A percentile compares a stretch with the other conserved stretches of the same genome.
Evolutionary conservation across 2,888 invertebrate genomes (phyloP).

Genomic region (Nemotelus pantherinus): DNA sequence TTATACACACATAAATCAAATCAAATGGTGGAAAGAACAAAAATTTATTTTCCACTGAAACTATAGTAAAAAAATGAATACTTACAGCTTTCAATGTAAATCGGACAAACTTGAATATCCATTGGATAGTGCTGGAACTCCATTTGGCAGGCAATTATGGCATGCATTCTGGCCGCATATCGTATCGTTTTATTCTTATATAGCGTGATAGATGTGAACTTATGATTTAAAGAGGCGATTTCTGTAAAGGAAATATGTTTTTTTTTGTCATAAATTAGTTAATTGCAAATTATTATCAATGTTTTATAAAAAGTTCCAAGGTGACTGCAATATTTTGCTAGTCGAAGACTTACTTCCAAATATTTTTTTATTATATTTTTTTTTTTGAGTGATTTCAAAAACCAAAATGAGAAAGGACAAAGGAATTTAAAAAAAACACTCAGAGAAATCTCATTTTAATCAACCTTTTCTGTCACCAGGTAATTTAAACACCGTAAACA

Average conservation of each 20-base stretch:
- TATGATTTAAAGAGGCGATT: slow-evolving; percentile 81
- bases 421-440: too few species aligned
- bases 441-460: too few species aligned
- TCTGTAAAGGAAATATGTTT: slow-evolving; percentile 67
- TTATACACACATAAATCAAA: too few species aligned
- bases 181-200: slow-evolving; percentile 83
- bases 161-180: slow-evolving; percentile 84
- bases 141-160: slow-evolving; percentile 88
- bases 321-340: not conserved
- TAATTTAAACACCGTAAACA: too few species aligned
- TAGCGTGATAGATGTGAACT: slow-evolving; percentile 82
- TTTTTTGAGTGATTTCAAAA: too few species aligned
- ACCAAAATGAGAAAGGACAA: too few species aligned
- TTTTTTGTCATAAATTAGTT: not conserved
- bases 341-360: not conserved
- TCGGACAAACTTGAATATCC: slow-evolving; percentile 86
- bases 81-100: slow-evolving; percentile 88
- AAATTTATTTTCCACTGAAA: not conserved
- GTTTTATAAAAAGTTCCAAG: not conserved
- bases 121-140: slow-evolving; percentile 87
- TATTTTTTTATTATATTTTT: too few species aligned
- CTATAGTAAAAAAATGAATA: slow-evolving; percentile 53
- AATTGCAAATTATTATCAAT: not conserved
- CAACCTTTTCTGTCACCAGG: too few species aligned
- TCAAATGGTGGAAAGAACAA: too few species aligned